These are phyloP conservation scores for Panurus biarmicus DNA, from an alignment of 2,113 vertebrate species.

Conservation along the genomic window DNA sequence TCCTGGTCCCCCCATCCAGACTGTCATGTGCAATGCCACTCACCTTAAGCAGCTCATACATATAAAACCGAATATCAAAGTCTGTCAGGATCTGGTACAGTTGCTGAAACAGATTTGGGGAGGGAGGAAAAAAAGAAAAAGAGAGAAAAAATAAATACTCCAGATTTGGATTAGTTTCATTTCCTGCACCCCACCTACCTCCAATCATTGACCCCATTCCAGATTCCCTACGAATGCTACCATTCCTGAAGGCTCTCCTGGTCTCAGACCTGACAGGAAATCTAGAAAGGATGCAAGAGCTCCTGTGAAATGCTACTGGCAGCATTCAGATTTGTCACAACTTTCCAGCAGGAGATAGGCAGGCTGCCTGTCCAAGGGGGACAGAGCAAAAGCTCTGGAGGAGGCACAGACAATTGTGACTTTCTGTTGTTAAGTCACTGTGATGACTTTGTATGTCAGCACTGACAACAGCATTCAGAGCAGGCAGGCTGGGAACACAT, in stretches of 20 bases:
- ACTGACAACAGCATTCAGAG: neutral
- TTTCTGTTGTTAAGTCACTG: neutral
- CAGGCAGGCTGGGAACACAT: neutral
- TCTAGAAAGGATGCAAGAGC: neutral
- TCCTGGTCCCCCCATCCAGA: neutral
- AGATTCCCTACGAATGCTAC: neutral
- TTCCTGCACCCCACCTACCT: neutral
- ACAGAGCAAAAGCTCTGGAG: neutral
- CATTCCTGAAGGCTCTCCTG: neutral
- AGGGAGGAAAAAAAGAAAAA: neutral
- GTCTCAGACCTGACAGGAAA: neutral
- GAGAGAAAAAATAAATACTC: constrained; percentile 16
- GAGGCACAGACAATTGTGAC: neutral
- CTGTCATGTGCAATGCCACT: constrained; percentile 43
- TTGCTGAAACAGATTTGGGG: constrained; percentile 79
- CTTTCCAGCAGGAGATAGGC: neutral
- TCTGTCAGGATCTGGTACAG: constrained; percentile 99
- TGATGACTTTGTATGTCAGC: neutral
- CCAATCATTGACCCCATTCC: neutral
- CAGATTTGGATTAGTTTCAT: neutral
- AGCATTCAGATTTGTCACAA: neutral
- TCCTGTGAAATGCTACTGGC: neutral
- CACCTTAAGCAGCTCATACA: constrained; percentile 99
- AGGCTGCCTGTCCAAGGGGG: neutral
- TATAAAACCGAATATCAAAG: constrained; percentile 98